Conservation (phyloP, 2,113 vertebrate species). For the Sula dactylatra region DNA sequence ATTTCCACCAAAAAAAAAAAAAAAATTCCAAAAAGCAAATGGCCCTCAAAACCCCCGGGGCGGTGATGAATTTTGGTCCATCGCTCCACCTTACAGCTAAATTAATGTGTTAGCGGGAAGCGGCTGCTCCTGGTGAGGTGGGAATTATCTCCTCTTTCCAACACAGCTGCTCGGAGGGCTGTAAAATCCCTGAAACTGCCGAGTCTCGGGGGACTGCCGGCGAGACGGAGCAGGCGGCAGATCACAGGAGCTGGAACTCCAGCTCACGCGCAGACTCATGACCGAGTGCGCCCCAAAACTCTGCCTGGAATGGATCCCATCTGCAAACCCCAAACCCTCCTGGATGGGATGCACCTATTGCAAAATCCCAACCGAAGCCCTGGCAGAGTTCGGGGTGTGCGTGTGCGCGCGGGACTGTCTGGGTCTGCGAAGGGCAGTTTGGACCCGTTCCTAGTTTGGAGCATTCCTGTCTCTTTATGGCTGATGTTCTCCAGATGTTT, state of each 20-base stretch:
- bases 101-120: background rate
- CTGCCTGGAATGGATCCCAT: background rate
- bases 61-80: background rate
- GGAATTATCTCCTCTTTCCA: background rate
- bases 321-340: background rate
- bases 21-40: background rate
- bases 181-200: background rate
- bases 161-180: background rate
- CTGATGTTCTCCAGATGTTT: constrained; percentile 66
- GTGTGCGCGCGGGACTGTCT: background rate
- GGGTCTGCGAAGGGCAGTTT: background rate
- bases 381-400: background rate
- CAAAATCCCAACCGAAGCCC: background rate
- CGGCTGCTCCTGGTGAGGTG: background rate
- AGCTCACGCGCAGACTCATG: accelerated
- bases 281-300: background rate
- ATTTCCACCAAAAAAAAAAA: background rate
- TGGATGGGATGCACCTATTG: background rate
- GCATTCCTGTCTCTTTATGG: constrained; percentile 19
- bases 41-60: accelerated
- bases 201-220: background rate
- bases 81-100: background rate
- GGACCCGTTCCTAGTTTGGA: background rate
- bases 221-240: accelerated
- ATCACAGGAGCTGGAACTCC: background rate